Conservation (phyloP, 2,888 invertebrate species). For the Ophioninae sp. region DNA sequence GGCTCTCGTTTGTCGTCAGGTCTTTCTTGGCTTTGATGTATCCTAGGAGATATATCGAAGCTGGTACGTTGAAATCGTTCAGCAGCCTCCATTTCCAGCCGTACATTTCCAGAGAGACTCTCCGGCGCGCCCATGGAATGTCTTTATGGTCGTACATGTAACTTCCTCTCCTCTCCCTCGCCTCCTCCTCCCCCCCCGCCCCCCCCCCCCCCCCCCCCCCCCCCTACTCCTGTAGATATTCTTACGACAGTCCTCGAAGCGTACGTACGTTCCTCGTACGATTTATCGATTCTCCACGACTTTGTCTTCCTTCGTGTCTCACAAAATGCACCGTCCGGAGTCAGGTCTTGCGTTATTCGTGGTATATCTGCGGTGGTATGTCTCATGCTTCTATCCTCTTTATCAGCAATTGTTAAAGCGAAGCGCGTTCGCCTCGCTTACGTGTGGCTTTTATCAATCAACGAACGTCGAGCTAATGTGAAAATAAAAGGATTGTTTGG, state of each 20-base stretch:
- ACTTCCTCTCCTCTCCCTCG: constrained; percentile 34
- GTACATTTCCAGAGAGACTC: constrained; percentile 50
- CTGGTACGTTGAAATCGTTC: constrained; percentile 36
- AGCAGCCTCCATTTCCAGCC: constrained; percentile 52
- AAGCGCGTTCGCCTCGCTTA: neutral
- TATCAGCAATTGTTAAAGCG: neutral
- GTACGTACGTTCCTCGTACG: constrained; percentile 29
- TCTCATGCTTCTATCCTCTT: constrained; percentile 26
- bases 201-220: neutral
- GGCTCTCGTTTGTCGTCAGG: neutral
- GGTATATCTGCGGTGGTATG: constrained; percentile 43
- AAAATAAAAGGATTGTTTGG: neutral
- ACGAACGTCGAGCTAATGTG: neutral
- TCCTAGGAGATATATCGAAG: constrained; percentile 44
- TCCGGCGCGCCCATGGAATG: constrained; percentile 62
- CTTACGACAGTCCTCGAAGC: constrained; percentile 30
- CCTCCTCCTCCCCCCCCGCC: neutral
- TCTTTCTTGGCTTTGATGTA: constrained; percentile 39
- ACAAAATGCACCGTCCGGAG: constrained; percentile 35
- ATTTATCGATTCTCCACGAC: constrained; percentile 59
- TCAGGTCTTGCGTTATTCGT: constrained; percentile 20
- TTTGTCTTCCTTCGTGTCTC: constrained; percentile 44
- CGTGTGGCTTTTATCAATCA: neutral
- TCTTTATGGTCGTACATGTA: constrained; percentile 60
- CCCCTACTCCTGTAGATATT: constrained; percentile 23